Conservation (phyloP, 2,113 vertebrate genomes). For the Athene cunicularia region DNA sequence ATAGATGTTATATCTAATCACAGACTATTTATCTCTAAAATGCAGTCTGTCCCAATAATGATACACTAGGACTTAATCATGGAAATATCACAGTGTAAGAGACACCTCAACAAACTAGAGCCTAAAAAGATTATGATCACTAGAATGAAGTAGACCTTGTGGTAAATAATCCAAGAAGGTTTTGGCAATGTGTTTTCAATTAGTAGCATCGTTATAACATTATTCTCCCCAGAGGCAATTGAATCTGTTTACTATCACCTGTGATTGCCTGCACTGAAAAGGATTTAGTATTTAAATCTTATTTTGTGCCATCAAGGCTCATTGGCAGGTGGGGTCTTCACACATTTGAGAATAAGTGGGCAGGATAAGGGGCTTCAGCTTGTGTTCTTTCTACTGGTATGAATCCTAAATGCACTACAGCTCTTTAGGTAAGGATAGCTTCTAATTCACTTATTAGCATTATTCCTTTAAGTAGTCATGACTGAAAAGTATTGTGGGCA, state of each 20-base stretch:
- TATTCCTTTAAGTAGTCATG: not conserved
- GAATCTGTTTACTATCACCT: not conserved
- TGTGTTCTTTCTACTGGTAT: not conserved
- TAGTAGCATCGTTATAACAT: not conserved
- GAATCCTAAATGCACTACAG: not conserved
- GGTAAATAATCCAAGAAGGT: not conserved
- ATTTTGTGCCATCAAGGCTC: not conserved
- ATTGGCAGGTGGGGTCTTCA: not conserved
- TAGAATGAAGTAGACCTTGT: not conserved
- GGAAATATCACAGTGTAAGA: not conserved
- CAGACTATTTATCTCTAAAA: not conserved
- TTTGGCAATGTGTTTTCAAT: not conserved
- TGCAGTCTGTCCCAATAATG: not conserved
- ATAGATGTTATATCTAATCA: not conserved
- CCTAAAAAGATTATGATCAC: not conserved
- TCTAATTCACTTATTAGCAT: not conserved
- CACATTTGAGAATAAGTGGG: not conserved
- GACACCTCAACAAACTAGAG: not conserved
- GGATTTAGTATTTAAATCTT: not conserved
- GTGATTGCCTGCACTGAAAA: not conserved
- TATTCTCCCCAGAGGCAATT: not conserved
- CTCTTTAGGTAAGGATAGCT: not conserved
- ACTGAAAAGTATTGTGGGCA: not conserved
- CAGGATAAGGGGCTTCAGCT: not conserved
- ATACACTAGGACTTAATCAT: not conserved